Evolutionary conservation across 2,888 invertebrate genomes (phyloP), one percentile per base, ranked within the genome.

Genomic region (Brachypalpus laphriformis): DNA sequence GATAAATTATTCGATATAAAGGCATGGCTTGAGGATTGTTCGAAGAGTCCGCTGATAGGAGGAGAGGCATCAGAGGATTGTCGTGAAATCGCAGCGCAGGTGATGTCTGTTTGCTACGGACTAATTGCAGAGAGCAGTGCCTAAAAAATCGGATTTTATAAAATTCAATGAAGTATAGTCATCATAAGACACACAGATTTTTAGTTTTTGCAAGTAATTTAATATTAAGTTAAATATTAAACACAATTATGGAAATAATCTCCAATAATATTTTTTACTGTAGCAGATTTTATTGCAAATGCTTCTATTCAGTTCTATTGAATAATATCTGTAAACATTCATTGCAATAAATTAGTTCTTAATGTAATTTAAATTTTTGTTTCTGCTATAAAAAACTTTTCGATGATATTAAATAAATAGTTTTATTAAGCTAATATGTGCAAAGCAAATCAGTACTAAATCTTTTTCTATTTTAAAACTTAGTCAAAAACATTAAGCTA

Each of bases 11-110:
- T 94, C 54, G 96, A 96, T 87, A 92, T 95, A 54, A 92, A 94
- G 57, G 90, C 93, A 28, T 97, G 96, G 96, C 89, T 97, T 40
- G 90, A 92, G 1, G 94, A 95, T 57, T 92, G 94, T 70, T 88
- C 94, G 16, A 93, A 93, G 28, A 93, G 93, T 0, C 93, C 94
- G 54, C 92, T 94, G 2, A 88, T 94, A 31, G 93, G 93, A 1
- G 94, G 94, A 0, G 96, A 96, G 77, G 92, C 94, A 0, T 94
- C 95, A 88, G 92, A 93, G 0, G 95, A 96, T 68, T 94, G 95
- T 78, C 93, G 94, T 0, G 89, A 93, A 2, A 92, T 96, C 28
- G 96, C 95, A 0, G 92, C 92, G 1, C 94, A 94, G 89, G 93
- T 95, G 1, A 88, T 95, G 59, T 91, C 82, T 25, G 90, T 90